Evolutionary conservation across 2,888 invertebrate genomes (phyloP), one percentile per base, ranked within the genome.

Genomic region (Epistrophella euchroma): DNA sequence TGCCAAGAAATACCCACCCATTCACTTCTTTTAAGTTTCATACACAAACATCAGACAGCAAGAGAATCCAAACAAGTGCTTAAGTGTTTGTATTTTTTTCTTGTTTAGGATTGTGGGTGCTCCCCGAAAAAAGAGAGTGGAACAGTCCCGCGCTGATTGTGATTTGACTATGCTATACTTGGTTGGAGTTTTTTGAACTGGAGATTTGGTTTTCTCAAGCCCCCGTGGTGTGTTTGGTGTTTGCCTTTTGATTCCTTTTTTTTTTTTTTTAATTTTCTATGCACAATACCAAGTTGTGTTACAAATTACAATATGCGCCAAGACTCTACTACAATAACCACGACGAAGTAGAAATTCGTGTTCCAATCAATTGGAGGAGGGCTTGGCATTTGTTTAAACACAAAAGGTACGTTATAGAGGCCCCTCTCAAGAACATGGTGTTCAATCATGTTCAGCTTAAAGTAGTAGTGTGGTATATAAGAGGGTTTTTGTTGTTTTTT

Each of bases 321-420:
- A 66, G 66, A 47, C 47, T 47, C 43, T 32, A 71, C 25, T 25
- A 56, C 32, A 64, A 64, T 45, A 64, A 45, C 70, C 60, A 66
- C 70, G 62, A 60, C 47, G 56, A 76, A 86, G 86, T 81, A 80
- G 80, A 85, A 70, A 77, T 68, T 85, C 85, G 76, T 85, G 85
- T 85, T 85, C 85, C 85, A 80, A 85, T 85, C 85, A 85, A 77
- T 80, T 76, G 85, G 40, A 77, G 80, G 85, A 80, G 85, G 80
- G 85, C 73, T 80, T 73, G 85, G 85, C 80, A 62, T 76, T 80
- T 47, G 19, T 66, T 71, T 66, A 52, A 60, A 56, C 76, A 32
- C 72, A 85, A 72, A 60, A 79, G 80, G 47, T 77, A 70, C n/a
- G n/a, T n/a, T 68, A 55, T 68, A 43, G 2, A 3, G 3, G 17